Evolutionary conservation across 2,797 vertebrate genomes (phyloP).

Genomic region (Paratrypauchen microcephalus): DNA sequence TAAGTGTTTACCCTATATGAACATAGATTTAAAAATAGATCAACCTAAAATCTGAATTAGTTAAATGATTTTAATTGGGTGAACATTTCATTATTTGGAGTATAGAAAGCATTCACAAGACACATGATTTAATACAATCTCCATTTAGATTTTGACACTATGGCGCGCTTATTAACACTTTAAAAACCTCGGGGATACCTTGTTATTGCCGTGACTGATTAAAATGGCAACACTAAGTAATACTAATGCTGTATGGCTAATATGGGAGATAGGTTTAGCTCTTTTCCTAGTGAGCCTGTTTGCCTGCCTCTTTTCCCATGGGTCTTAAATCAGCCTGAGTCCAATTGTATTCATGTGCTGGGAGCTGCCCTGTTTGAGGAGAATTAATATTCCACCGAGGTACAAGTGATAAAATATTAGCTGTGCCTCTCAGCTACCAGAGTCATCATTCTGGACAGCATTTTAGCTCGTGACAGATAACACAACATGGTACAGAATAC

Average conservation of each 20-base stretch:
- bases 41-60: no score
- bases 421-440: conserved; percentile 33
- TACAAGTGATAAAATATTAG: conserved; percentile 46
- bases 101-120: background rate
- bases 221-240: conserved; percentile 17
- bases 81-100: no score
- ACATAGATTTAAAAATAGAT: no score
- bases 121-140: background rate
- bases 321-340: conserved; percentile 24
- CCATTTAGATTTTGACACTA: background rate
- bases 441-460: conserved; percentile 35
- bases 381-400: conserved; percentile 56
- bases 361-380: conserved; percentile 36
- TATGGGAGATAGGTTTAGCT: conserved; percentile 13
- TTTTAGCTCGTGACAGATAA: conserved; percentile 26
- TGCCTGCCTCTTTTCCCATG: conserved; percentile 14
- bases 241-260: conserved; percentile 17
- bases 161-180: background rate
- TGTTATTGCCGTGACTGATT: conserved; percentile 18
- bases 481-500: conserved; percentile 27
- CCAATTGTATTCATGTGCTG: conserved; percentile 27
- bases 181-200: background rate
- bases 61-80: no score
- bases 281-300: conserved; percentile 13
- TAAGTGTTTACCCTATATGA: no score